Base-by-base conservation (phyloP, 2,113 vertebrate species). In the Indicator maculatus region DNA sequence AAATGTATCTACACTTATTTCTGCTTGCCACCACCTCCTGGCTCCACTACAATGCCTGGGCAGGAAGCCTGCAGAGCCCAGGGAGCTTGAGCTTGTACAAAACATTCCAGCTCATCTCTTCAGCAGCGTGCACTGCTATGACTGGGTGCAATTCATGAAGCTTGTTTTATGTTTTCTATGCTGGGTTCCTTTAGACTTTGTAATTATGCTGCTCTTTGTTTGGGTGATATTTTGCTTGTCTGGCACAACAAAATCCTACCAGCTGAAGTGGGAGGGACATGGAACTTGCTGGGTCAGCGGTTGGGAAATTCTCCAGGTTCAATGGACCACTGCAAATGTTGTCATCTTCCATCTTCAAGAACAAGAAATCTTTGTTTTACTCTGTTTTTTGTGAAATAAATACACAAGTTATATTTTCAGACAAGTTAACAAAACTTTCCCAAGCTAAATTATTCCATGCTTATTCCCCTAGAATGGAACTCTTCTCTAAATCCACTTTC, bases 1-100 rank as follows among this genome's bases (percentile, higher is more conserved):
- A 80, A 74, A 52, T 63, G 76, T 53, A 36, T 45, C 83, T 77
- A 3, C 56, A 47, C 16, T 93, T 90, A 71, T 86, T 93, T 71
- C 52, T 90, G 86, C 28, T 86, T 86, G 83, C 85, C 7, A 16
- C 88, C 88, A 38, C 56, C 88, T 88, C 33, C 90, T 96, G 93
- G 79, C 88, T 95, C 69, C 28, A 3, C 65, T 47, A 0, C 39
- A 33, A 0, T 82, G 74, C 44, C 92, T 47, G 92, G 83, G 79
- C 92, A 91, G 72, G 36, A 38, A 38, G 78, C 82, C 82, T 10
- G 10, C 63, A 26, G 85, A 55, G 70, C 64, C 59, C 55, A 30
- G 75, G 95, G 9, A 80, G 8, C 64, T 63, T 70, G 10, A 3
- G 66, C 4, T 53, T 8, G 6, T 14, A 3, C 6, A 1, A 83